Base-by-base conservation (phyloP, 2,797 vertebrate genomes). In the Neopelma chrysocephalum region DNA sequence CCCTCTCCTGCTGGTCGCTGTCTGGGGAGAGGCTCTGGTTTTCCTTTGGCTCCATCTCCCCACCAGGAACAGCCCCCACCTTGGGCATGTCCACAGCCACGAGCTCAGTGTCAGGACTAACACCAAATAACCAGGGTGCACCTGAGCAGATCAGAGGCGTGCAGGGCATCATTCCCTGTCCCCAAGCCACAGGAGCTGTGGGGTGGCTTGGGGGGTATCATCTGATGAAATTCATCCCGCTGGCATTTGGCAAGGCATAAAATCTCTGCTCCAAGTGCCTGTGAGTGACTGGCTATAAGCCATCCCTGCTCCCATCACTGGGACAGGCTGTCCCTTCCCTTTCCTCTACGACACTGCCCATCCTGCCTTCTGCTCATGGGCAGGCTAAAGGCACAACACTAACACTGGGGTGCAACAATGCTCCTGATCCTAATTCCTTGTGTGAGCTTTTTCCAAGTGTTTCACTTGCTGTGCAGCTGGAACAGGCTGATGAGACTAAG, bases 121-220 rank as follows among this genome's bases (percentile, higher is more conserved):
- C 42, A 45, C 42, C 36, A 57, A 21, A 27, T 15, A 25, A 36
- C 26, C 21, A 34, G n/a, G 62, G 18, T 26, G 50, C 10, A 17
- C 13, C 22, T 0, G 3, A 47, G 21, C 7, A 32, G 42, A 11
- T 29, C 0, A 0, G 36, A 45, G 32, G 15, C 0, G 1, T 50
- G 34, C 11, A 21, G 31, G 21, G 54, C 5, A 9, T 23, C 3
- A 1, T 32, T 62, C 11, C 14, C 23, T 25, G 21, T 22, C 29
- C 29, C 75, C 42, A 31, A 8, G 17, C n/a, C 38, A 31, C 29
- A 3, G 29, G 48, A 56, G 23, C 32, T 1, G 0, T 4, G 5
- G 20, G 25, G 14, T 34, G 43, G 29, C 36, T 36, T 42, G 1
- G 0, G 18, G 27, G 22, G 5, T 14, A 47, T 43, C 16, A 11